Evolutionary conservation across 2,113 vertebrate species (phyloP), one percentile per base, ranked within the genome.

Genomic region (Stomatorhinus ivindoensis): DNA sequence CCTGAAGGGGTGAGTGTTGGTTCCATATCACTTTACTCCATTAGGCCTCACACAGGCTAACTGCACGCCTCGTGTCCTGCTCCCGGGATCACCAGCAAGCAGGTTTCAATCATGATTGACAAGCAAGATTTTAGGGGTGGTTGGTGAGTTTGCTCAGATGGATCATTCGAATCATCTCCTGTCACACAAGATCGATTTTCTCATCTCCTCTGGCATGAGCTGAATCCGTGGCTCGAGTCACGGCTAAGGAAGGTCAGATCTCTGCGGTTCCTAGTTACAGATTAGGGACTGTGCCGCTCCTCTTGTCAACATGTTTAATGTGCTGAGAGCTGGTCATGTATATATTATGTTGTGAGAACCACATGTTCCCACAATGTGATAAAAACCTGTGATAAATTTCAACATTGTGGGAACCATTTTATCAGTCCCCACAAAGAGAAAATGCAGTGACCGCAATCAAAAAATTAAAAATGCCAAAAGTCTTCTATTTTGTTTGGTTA

Each of bases 111-210:
- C 55, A 13, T 9, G 35, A 39, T 53, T 24, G 31, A 58, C 87
- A 44, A 24, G 55, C 19, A 3, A 87, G 53, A 61, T 87, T 55
- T 65, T 46, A n/a, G 17, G 86, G 53, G 3, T n/a, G 55, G 27
- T 27, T 39, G 19, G 8, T n/a, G 11, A n/a, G 10, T 39, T 61
- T 87, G 35, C 13, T 17, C 85, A 55, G 6, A 87, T 1, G 2
- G 50, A 27, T 47, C 85, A 39, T 31, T 27, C 7, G 50, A 53
- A n/a, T 35, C 55, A 24, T 58, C 53, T 39, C 31, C 58, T 8
- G n/a, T 87, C 51, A 44, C 31, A 46, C 39, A 10, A 55, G 87
- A 44, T 87, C 17, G 51, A 87, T 87, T 87, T 87, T 87, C 53
- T 58, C 51, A 55, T 87, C 53, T 55, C 31, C 50, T 47, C 53